Conservation (phyloP, 2,113 vertebrate species). For the Bagarius yarrelli region DNA sequence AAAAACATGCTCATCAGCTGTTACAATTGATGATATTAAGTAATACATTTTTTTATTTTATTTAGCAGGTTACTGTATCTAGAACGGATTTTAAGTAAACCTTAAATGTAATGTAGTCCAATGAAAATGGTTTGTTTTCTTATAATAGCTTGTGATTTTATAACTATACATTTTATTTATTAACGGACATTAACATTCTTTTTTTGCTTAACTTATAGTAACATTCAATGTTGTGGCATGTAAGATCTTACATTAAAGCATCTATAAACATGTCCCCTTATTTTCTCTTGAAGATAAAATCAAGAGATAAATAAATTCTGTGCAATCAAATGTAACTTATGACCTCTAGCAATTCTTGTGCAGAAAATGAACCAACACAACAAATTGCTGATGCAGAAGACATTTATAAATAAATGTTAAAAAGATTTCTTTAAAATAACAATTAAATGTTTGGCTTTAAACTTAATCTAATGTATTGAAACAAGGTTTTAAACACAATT, state of each 20-base stretch:
- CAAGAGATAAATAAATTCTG: too few relatives aligned
- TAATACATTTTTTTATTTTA: background rate
- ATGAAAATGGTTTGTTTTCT: background rate
- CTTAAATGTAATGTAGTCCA: background rate
- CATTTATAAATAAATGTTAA: background rate
- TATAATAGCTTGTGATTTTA: background rate
- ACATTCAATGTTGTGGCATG: background rate
- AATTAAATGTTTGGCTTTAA: background rate
- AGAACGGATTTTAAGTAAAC: background rate
- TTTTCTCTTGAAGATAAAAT: too few relatives aligned
- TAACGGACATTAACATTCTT: background rate
- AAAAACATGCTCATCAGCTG: conserved; percentile 14
- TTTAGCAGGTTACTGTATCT: background rate
- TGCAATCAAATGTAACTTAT: too few relatives aligned
- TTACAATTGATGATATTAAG: conserved; percentile 30
- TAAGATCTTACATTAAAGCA: background rate
- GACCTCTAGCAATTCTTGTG: too few relatives aligned
- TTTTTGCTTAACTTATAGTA: background rate
- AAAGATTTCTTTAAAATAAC: background rate
- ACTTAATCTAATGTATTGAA: background rate
- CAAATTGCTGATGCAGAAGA: background rate
- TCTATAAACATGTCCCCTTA: background rate
- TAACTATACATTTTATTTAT: background rate
- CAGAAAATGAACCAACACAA: background rate
- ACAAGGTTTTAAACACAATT: background rate